Conservation (phyloP, 1,140 invertebrate genomes). For the Ceratina australensis region DNA sequence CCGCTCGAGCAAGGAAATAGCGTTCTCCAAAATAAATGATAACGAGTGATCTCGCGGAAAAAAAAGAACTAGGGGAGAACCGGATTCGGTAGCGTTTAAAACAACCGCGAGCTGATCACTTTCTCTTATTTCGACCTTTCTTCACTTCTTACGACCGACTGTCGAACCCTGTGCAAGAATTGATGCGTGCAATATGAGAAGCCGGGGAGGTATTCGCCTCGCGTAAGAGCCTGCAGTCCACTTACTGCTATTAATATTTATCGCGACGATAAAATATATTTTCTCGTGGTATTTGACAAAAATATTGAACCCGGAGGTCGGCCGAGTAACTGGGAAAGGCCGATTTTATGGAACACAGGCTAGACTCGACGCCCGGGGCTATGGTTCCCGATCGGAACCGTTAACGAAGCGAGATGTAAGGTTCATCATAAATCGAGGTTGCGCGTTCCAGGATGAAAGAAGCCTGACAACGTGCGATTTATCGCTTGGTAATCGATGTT, state of each 20-base stretch:
- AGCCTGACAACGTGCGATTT: slow-evolving; percentile 42
- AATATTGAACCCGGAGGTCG: background rate
- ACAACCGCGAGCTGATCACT: no score
- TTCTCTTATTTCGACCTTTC: no score
- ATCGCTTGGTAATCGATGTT: slow-evolving; percentile 45
- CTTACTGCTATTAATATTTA: no score
- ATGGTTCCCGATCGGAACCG: slow-evolving; percentile 35
- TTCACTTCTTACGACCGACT: no score
- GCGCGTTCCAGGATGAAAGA: slow-evolving; percentile 31
- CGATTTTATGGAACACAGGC: background rate
- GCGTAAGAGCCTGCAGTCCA: background rate
- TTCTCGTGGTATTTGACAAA: background rate
- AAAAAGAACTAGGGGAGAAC: no score
- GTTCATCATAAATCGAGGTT: slow-evolving; percentile 46
- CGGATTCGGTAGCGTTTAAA: no score
- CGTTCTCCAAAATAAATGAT: no score
- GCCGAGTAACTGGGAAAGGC: background rate
- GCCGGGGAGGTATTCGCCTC: no score
- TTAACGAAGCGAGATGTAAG: slow-evolving; percentile 43
- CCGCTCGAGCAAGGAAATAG: background rate
- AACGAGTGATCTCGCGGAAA: no score
- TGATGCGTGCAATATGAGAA: no score
- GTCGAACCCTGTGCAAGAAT: no score
- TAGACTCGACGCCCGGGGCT: slow-evolving; percentile 9
- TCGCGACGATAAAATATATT: background rate